Conservation (phyloP, 2,888 invertebrate species). For the Allygus modestus region DNA sequence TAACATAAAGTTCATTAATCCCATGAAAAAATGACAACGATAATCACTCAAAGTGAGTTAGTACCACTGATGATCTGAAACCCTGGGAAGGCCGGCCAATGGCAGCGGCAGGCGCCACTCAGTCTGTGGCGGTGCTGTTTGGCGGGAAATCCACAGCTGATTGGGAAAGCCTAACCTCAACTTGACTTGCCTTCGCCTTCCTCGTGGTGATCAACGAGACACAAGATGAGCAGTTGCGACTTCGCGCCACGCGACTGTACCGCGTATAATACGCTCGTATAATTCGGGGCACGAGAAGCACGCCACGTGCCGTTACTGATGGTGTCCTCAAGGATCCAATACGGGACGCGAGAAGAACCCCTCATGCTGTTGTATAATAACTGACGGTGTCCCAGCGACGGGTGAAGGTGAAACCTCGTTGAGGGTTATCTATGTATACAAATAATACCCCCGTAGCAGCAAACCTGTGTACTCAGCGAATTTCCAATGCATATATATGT, state of each 20-base stretch:
- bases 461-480: too few relatives aligned
- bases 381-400: background rate
- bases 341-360: too few relatives aligned
- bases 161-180: constrained; percentile 22
- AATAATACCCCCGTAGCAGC: too few relatives aligned
- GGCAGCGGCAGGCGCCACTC: constrained; percentile 11
- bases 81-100: background rate
- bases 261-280: too few relatives aligned
- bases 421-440: too few relatives aligned
- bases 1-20: too few relatives aligned
- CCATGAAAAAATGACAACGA: too few relatives aligned
- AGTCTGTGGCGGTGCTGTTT: background rate
- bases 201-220: background rate
- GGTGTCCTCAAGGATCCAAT: too few relatives aligned
- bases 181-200: too few relatives aligned
- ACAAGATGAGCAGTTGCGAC: background rate
- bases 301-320: too few relatives aligned
- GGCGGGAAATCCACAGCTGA: constrained; percentile 35
- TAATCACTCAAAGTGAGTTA: background rate
- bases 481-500: too few relatives aligned
- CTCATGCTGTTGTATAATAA: background rate
- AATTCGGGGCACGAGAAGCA: background rate
- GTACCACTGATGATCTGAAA: background rate
- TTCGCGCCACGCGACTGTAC: background rate
- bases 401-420: too few relatives aligned